Conservation (phyloP, 2,113 vertebrate genomes). For the Platichthys flesus region DNA sequence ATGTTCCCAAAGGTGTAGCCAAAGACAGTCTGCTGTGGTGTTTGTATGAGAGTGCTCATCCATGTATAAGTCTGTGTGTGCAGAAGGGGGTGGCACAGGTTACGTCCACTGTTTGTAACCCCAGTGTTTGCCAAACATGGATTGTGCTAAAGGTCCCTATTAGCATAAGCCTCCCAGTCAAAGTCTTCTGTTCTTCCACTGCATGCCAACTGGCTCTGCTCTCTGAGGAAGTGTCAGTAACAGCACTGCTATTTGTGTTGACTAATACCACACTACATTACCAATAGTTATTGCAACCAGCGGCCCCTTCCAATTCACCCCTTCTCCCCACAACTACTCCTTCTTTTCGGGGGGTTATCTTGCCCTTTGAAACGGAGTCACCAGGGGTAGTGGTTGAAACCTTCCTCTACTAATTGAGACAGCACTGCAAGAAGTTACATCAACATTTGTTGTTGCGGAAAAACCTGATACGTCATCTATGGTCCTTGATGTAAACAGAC, state of each 20-base stretch:
- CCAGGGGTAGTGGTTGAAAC: too few relatives aligned
- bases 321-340: too few relatives aligned
- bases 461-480: too few relatives aligned
- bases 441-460: too few relatives aligned
- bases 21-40: not conserved
- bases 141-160: slow-evolving; percentile 71
- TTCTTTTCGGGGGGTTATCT: too few relatives aligned
- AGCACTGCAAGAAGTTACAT: too few relatives aligned
- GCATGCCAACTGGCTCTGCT: slow-evolving; percentile 36
- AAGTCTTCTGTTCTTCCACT: slow-evolving; percentile 10
- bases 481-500: too few relatives aligned
- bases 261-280: not conserved
- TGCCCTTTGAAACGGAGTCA: too few relatives aligned
- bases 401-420: too few relatives aligned
- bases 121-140: slow-evolving; percentile 67
- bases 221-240: slow-evolving; percentile 25
- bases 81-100: slow-evolving; percentile 14
- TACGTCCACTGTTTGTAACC: slow-evolving; percentile 37
- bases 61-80: not conserved
- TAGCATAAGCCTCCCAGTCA: slow-evolving; percentile 67
- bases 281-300: not conserved
- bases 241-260: slow-evolving; percentile 23
- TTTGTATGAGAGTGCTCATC: not conserved
- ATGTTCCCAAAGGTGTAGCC: not conserved
- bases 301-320: too few relatives aligned